Conservation (phyloP, 2,888 invertebrate genomes). For the Baronia brevicornis region DNA sequence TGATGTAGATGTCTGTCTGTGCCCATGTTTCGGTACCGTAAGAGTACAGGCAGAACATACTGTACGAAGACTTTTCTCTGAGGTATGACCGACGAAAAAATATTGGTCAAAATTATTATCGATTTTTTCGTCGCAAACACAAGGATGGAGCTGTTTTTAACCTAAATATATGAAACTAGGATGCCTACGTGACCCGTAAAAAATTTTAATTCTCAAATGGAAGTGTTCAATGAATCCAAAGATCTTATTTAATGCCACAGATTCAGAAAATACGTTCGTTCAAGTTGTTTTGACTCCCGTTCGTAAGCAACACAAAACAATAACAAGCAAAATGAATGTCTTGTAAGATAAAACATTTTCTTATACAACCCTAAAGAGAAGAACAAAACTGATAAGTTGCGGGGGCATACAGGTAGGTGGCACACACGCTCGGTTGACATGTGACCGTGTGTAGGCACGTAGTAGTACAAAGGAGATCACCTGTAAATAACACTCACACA, state of each 20-base stretch:
- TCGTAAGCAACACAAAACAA: slow-evolving; percentile 30
- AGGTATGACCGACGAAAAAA: too few species aligned
- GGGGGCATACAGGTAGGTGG: slow-evolving; percentile 65
- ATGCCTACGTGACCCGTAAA: too few species aligned
- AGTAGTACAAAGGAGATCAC: slow-evolving; percentile 51
- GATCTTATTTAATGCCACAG: slow-evolving; percentile 8
- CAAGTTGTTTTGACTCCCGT: slow-evolving; percentile 15
- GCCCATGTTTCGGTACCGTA: too few species aligned
- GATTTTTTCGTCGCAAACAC: too few species aligned
- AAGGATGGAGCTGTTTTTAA: too few species aligned
- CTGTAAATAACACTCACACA: slow-evolving; percentile 42
- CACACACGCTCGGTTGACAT: slow-evolving; percentile 59
- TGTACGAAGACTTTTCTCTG: too few species aligned
- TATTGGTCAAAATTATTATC: too few species aligned
- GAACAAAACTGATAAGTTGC: slow-evolving; percentile 57
- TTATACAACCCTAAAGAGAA: slow-evolving; percentile 55
- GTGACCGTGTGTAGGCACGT: slow-evolving; percentile 52
- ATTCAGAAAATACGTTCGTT: slow-evolving; percentile 4
- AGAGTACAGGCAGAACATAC: too few species aligned
- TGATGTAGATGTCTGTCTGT: too few species aligned
- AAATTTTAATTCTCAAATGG: too few species aligned
- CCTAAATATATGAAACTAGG: too few species aligned
- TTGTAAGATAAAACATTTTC: slow-evolving; percentile 45
- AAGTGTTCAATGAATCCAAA: slow-evolving; percentile 9
- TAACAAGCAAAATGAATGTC: slow-evolving; percentile 37